Evolutionary conservation across 2,797 vertebrate genomes (phyloP).

Genomic region (Poecile montanus): DNA sequence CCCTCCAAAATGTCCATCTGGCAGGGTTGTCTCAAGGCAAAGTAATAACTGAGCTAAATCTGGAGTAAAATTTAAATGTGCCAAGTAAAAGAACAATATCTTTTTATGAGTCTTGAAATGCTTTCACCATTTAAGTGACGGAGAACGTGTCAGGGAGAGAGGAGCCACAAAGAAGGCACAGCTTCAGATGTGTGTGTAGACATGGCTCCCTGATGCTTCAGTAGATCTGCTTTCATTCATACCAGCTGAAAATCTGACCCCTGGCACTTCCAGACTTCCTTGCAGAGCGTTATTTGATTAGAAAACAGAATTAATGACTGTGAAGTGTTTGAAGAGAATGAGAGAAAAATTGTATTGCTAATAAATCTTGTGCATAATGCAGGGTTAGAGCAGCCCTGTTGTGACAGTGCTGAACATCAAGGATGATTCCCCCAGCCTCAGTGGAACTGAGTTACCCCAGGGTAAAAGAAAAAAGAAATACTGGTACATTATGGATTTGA

Average conservation of each 20-base stretch:
- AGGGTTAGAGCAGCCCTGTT: background rate
- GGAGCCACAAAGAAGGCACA: background rate
- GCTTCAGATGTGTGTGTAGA: background rate
- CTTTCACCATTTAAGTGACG: background rate
- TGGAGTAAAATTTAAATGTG: background rate
- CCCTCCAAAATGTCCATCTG: rapidly evolving
- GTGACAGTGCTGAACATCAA: background rate
- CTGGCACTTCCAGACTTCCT: background rate
- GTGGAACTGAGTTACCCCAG: background rate
- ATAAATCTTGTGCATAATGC: background rate
- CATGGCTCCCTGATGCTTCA: background rate
- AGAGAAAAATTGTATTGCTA: background rate
- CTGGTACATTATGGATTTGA: background rate
- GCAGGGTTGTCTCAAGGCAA: background rate
- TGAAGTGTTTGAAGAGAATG: background rate
- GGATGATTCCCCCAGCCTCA: background rate
- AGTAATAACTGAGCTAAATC: background rate
- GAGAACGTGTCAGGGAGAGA: rapidly evolving
- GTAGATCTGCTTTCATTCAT: background rate
- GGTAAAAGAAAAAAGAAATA: conserved; percentile 32
- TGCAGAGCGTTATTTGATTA: background rate
- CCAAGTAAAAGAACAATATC: background rate
- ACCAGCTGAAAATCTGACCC: background rate
- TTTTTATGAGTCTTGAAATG: background rate
- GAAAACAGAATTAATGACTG: background rate